A percentile compares a stretch with the other conserved stretches of the same genome.
Evolutionary conservation across 2,888 invertebrate genomes (phyloP).

Genomic region (Protophormia terraenovae): DNA sequence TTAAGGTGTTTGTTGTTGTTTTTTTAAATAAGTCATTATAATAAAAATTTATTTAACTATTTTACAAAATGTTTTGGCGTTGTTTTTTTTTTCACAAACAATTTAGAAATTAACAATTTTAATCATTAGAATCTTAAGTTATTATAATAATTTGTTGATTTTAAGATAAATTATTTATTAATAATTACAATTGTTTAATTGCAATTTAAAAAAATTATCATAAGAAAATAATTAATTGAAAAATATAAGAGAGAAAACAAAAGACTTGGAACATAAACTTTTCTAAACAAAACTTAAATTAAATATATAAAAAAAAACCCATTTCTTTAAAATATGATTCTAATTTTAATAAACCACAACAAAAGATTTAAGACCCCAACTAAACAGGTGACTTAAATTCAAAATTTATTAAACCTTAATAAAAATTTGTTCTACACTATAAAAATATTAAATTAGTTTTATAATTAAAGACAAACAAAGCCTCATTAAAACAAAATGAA

Average conservation of each 20-base stretch:
- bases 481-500: slow-evolving; percentile 10
- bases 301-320: too few relatives aligned
- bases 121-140: slow-evolving; percentile 29
- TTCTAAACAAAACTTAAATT: too few relatives aligned
- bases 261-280: background rate
- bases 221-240: background rate
- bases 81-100: background rate
- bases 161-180: slow-evolving; percentile 3
- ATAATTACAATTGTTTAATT: background rate
- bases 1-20: slow-evolving; percentile 18
- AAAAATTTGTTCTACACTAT: slow-evolving; percentile 2
- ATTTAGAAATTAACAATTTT: slow-evolving; percentile 36
- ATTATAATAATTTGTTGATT: slow-evolving; percentile 39
- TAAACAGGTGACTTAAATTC: background rate
- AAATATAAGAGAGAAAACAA: background rate
- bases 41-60: slow-evolving; percentile 33
- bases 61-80: slow-evolving; percentile 15
- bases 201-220: background rate
- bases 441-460: background rate
- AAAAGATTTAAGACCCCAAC: slow-evolving; percentile 8
- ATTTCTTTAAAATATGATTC: too few relatives aligned
- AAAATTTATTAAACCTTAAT: background rate
- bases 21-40: slow-evolving; percentile 44
- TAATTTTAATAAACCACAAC: too few relatives aligned
- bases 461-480: background rate